A percentile compares a stretch with the other conserved stretches of the same genome.
These are phyloP conservation scores for Phrynocephalus versicolor DNA, from an alignment of 2,113 vertebrate species.

Conservation along the genomic window DNA sequence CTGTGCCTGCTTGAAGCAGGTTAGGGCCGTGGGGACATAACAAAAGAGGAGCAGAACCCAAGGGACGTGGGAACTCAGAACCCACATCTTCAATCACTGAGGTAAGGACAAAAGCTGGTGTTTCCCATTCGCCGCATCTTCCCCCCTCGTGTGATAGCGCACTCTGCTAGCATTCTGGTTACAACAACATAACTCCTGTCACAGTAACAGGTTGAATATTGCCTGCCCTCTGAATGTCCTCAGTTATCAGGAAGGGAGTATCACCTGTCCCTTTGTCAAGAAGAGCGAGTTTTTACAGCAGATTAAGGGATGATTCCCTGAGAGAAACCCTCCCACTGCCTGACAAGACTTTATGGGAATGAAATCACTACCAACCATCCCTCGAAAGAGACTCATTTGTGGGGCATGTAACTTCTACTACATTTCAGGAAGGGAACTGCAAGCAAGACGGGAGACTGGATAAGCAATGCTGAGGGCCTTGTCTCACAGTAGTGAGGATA, in stretches of 20 bases:
- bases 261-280: background rate
- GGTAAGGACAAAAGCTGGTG: too few species aligned
- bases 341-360: background rate
- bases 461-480: background rate
- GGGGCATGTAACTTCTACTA: background rate
- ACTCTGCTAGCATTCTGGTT: too few species aligned
- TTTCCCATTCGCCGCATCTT: too few species aligned
- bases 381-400: background rate
- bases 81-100: too few species aligned
- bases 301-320: background rate
- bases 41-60: too few species aligned
- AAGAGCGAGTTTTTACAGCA: slow-evolving; percentile 4
- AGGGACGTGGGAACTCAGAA: too few species aligned
- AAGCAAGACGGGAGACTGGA: too few species aligned
- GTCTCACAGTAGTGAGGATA: background rate
- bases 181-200: background rate
- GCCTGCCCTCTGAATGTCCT: background rate
- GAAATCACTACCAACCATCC: background rate
- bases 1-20: too few species aligned
- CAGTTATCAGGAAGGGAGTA: background rate
- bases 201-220: background rate
- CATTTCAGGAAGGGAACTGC: background rate
- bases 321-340: background rate
- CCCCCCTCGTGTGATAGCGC: too few species aligned
- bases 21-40: too few species aligned